These are phyloP conservation scores for Lophotis ruficrista DNA, from an alignment of 2,113 vertebrate species.

Conservation along the genomic window DNA sequence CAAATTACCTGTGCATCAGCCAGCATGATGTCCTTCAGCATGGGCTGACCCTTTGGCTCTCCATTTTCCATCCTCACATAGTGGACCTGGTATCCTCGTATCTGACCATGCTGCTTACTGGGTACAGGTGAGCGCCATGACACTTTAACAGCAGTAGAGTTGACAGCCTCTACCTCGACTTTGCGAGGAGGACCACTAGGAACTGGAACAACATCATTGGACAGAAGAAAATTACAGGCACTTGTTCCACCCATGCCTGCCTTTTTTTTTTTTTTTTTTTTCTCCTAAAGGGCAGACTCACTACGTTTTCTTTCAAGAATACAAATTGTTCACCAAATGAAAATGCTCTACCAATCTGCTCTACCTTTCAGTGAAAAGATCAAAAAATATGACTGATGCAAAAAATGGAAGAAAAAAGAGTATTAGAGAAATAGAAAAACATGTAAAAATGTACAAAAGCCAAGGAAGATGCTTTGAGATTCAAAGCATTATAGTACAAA, in stretches of 20 bases:
- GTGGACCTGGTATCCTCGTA: constrained; percentile 98
- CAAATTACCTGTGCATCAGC: constrained; percentile 93
- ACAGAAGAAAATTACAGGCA: constrained; percentile 94
- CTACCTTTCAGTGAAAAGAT: constrained; percentile 87
- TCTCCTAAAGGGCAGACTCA: constrained; percentile 77
- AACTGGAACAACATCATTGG: constrained; percentile 99
- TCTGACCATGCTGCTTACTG: constrained; percentile 98
- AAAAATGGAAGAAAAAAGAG: constrained; percentile 97
- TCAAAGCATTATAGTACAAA: constrained; percentile 91
- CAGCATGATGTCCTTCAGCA: constrained; percentile 97
- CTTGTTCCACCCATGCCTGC: constrained; percentile 77
- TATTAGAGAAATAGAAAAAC: constrained; percentile 91
- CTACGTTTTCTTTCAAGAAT: constrained; percentile 81
- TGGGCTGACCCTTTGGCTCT: constrained; percentile 93
- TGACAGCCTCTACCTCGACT: constrained; percentile 99
- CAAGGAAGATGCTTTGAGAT: constrained; percentile 91
- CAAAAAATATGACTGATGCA: constrained; percentile 95
- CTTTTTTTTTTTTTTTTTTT: constrained; percentile 32
- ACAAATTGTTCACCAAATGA: constrained; percentile 74
- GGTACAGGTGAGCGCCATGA: constrained; percentile 97
- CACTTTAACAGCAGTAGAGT: constrained; percentile 98
- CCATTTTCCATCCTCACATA: constrained; percentile 97
- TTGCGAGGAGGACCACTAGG: constrained; percentile 99
- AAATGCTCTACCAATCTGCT: constrained; percentile 79
- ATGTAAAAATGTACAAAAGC: constrained; percentile 93